Evolutionary conservation across 2,113 vertebrate genomes (phyloP).

Genomic region (Chascanopsetta lugubris): DNA sequence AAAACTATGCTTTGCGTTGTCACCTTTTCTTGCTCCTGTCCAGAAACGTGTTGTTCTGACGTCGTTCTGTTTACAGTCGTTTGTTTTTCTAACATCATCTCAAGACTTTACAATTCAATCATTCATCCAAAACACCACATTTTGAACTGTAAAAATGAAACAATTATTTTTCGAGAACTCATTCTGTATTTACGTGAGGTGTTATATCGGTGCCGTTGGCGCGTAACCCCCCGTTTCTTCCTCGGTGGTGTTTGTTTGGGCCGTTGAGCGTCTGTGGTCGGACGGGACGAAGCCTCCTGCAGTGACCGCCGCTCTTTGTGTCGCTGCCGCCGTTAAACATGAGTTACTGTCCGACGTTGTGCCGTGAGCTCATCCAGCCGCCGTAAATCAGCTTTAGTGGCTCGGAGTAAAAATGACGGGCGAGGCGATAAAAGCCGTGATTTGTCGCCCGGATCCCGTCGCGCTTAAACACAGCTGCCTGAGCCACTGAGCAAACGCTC

Average conservation of each 20-base stretch:
- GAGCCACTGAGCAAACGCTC: neutral
- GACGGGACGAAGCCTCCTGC: neutral
- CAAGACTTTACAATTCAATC: too few relatives aligned
- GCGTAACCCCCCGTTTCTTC: neutral
- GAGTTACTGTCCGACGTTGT: constrained; percentile 11
- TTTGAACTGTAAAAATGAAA: too few relatives aligned
- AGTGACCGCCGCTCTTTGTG: neutral
- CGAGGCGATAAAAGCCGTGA: constrained; percentile 37
- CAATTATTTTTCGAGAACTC: too few relatives aligned
- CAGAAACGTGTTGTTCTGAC: too few relatives aligned
- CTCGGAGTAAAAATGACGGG: constrained; percentile 45
- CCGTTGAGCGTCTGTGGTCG: neutral
- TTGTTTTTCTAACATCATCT: too few relatives aligned
- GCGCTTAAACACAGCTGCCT: constrained; percentile 5
- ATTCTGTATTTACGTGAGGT: too few relatives aligned
- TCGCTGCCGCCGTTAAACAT: constrained; percentile 10
- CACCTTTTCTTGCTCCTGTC: too few relatives aligned
- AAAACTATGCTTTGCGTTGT: too few relatives aligned
- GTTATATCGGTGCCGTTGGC: too few relatives aligned
- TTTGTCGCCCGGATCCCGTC: constrained; percentile 36
- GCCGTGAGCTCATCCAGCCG: constrained; percentile 30
- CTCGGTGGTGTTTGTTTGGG: too few relatives aligned
- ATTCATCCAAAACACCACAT: too few relatives aligned
- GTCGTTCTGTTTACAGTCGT: too few relatives aligned
- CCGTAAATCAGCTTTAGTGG: constrained; percentile 47